phyloP scores from a whole-genome alignment of 2,113 vertebrate genomes.

The Hiodon tergisus region DNA sequence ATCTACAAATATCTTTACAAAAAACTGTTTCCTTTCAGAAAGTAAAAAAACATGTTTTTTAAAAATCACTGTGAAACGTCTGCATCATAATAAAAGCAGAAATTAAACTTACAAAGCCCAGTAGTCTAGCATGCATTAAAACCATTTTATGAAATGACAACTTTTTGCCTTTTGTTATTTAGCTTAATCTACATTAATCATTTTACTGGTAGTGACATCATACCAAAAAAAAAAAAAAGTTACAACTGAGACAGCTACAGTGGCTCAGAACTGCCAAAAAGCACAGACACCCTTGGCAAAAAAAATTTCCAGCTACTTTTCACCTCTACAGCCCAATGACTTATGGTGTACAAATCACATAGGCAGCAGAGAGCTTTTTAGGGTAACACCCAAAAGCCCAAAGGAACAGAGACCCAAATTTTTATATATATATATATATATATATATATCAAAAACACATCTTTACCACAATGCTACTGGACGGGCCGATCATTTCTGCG shows the following conservation, averaged over 20 bases:
- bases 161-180: conserved; percentile 17
- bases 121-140: conserved; percentile 24
- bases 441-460: no score
- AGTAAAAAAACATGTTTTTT: conserved; percentile 10
- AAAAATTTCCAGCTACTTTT: not conserved
- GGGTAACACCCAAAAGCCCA: no score
- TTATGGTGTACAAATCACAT: no score
- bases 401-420: no score
- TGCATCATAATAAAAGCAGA: conserved; percentile 9
- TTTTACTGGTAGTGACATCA: conserved; percentile 12
- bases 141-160: conserved; percentile 8
- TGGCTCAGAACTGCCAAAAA: conserved; percentile 29
- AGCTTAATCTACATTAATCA: conserved; percentile 15
- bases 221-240: conserved; percentile 8
- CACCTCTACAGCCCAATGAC: not conserved
- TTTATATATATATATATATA: no score
- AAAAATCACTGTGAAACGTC: conserved; percentile 21
- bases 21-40: not conserved
- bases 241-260: conserved; percentile 25
- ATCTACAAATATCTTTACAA: conserved; percentile 14
- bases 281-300: conserved; percentile 5
- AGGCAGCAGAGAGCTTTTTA: no score
- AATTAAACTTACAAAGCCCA: conserved; percentile 1
- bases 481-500: no score
- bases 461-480: no score